Evolutionary conservation across 1,140 invertebrate species (phyloP).

Genomic region (Zaprionus ornatus): DNA sequence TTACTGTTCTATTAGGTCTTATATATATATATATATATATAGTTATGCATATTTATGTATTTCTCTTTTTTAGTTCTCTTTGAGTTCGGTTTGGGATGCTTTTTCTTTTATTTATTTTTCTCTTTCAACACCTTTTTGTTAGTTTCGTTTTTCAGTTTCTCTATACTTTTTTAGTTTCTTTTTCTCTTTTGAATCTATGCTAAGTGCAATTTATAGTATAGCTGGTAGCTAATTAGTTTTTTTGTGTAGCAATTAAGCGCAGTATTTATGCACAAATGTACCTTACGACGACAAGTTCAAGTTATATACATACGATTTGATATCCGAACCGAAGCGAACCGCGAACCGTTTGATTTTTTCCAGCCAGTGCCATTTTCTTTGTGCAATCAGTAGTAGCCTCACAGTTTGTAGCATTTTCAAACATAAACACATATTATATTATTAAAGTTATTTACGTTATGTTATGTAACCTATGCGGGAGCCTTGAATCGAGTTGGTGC

Average conservation of each 20-base stretch:
- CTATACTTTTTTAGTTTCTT: constrained; percentile 30
- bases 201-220: constrained; percentile 66
- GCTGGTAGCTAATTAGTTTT: constrained; percentile 48
- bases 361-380: constrained; percentile 74
- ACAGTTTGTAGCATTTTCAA: constrained; percentile 36
- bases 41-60: neutral
- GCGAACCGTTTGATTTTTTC: constrained; percentile 75
- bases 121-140: constrained; percentile 2
- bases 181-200: constrained; percentile 14
- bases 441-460: neutral
- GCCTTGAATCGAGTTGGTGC: constrained; percentile 78
- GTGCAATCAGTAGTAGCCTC: constrained; percentile 33
- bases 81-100: neutral
- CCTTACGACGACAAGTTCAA: constrained; percentile 59
- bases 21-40: neutral
- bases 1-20: constrained; percentile 11
- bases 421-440: constrained; percentile 20
- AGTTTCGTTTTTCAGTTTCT: constrained; percentile 42
- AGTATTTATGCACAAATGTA: constrained; percentile 82
- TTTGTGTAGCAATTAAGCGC: constrained; percentile 50
- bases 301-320: constrained; percentile 33
- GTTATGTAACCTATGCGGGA: constrained; percentile 33
- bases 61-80: neutral
- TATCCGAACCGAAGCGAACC: constrained; percentile 20
- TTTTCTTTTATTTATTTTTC: constrained; percentile 16